Evolutionary conservation across 1,140 invertebrate species (phyloP).

Genomic region (Stegodyphus dumicola): DNA sequence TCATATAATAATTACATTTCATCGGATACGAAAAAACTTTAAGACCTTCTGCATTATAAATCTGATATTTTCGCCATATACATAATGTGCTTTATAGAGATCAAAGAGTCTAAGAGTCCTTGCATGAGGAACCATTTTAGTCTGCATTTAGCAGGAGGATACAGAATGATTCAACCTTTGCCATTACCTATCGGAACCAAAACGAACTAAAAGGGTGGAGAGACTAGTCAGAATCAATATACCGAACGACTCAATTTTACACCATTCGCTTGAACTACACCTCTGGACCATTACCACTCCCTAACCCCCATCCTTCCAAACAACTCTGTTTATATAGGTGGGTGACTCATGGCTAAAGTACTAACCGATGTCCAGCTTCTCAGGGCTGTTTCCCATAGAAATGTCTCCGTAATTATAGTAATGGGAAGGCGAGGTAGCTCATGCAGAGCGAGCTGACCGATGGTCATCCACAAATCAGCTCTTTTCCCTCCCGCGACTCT

Average conservation of each 20-base stretch:
- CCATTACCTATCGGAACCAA: conserved; percentile 4
- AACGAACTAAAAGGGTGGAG: conserved; percentile 25
- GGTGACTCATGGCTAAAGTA: conserved; percentile 53
- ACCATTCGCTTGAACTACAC: conserved; percentile 45
- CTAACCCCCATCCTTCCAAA: conserved; percentile 1
- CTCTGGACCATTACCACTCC: conserved; percentile 43
- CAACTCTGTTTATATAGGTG: conserved; percentile 53
- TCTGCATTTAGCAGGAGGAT: no score
- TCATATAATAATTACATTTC: no score
- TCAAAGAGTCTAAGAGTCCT: no score
- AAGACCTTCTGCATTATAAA: no score
- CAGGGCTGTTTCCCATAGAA: conserved; percentile 30
- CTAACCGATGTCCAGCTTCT: conserved; percentile 49
- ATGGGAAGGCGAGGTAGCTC: conserved; percentile 35
- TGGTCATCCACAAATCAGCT: conserved; percentile 55
- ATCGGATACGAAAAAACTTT: no score
- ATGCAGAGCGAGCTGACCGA: conserved; percentile 54
- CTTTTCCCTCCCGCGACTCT: background rate
- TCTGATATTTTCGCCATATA: no score
- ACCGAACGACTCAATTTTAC: conserved; percentile 50
- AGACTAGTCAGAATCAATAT: conserved; percentile 36
- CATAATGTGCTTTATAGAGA: no score
- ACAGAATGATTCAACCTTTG: no score
- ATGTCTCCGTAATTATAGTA: conserved; percentile 55
- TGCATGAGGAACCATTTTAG: no score